A percentile compares a stretch with the other conserved stretches of the same genome.
Evolutionary conservation across 1,140 invertebrate species (phyloP).

Genomic region (Eriosoma lanigerum): DNA sequence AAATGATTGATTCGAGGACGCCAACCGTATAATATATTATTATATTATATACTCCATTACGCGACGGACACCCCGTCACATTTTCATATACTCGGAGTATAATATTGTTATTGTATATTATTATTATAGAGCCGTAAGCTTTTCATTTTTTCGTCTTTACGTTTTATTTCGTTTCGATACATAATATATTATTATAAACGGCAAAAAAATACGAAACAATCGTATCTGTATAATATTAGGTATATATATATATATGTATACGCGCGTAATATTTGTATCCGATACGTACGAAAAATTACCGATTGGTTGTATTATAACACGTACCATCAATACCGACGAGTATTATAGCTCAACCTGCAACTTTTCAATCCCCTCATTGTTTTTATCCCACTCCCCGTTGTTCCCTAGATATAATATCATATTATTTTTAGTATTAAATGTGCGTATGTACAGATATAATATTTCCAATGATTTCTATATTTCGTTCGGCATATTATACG

Average conservation of each 20-base stretch:
- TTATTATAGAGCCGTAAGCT: background rate
- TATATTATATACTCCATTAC: slow-evolving; percentile 38
- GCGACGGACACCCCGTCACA: slow-evolving; percentile 49
- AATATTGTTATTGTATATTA: too few species aligned
- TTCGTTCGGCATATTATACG: slow-evolving; percentile 2
- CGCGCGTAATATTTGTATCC: background rate
- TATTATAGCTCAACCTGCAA: too few species aligned
- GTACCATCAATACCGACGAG: too few species aligned
- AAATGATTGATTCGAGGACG: slow-evolving; percentile 48
- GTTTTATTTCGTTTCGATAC: too few species aligned
- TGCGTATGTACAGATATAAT: too few species aligned
- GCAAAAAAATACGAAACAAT: too few species aligned
- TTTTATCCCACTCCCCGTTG: too few species aligned
- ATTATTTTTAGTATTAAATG: too few species aligned
- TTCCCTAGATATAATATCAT: background rate
- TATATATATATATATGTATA: background rate
- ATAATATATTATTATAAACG: too few species aligned
- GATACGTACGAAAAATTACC: slow-evolving; percentile 16
- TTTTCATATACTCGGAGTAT: slow-evolving; percentile 5
- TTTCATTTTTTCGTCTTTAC: background rate
- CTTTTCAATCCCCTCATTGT: background rate
- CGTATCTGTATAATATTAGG: too few species aligned
- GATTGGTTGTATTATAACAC: background rate
- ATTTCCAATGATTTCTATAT: slow-evolving; percentile 45
- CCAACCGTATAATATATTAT: slow-evolving; percentile 27